phyloP scores from a whole-genome alignment of 1,140 invertebrate genomes.

The Camponotus floridanus region DNA sequence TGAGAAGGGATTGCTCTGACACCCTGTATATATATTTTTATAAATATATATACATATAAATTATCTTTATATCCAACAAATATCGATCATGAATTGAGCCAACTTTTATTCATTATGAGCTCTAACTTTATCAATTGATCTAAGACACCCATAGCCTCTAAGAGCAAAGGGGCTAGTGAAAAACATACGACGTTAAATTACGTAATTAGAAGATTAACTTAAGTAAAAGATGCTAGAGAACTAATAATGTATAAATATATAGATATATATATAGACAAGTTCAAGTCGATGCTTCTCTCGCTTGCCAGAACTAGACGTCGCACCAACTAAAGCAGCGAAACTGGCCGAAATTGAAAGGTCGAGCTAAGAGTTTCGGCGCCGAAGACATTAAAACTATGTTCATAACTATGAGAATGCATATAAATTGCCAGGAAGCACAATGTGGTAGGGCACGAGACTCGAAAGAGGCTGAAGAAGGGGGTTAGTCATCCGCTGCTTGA shows the following conservation, averaged over 20 bases:
- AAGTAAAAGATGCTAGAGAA: conserved; percentile 49
- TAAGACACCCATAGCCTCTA: conserved; percentile 80
- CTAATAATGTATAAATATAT: conserved; percentile 61
- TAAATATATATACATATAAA: conserved; percentile 42
- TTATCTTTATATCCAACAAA: conserved; percentile 58
- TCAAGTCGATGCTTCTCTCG: conserved; percentile 69
- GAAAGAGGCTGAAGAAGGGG: conserved; percentile 24
- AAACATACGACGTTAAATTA: conserved; percentile 51
- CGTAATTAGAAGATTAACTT: conserved; percentile 52
- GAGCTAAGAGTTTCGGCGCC: conserved; percentile 59
- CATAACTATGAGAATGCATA: conserved; percentile 72
- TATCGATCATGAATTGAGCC: conserved; percentile 66
- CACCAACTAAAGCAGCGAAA: conserved; percentile 67
- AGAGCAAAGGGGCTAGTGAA: conserved; percentile 62
- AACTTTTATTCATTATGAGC: conserved; percentile 49
- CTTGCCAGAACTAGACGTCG: conserved; percentile 70
- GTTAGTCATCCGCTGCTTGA: conserved; percentile 67
- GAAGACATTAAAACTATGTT: conserved; percentile 69
- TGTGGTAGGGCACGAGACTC: background rate
- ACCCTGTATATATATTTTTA: too few species aligned
- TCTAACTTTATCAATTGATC: conserved; percentile 73
- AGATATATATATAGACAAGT: conserved; percentile 48
- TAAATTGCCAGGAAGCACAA: conserved; percentile 69
- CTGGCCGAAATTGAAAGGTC: conserved; percentile 46
- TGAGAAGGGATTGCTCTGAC: too few species aligned